These are phyloP conservation scores for Eudemis profundana DNA, from an alignment of 2,888 invertebrate genomes.

Conservation along the genomic window DNA sequence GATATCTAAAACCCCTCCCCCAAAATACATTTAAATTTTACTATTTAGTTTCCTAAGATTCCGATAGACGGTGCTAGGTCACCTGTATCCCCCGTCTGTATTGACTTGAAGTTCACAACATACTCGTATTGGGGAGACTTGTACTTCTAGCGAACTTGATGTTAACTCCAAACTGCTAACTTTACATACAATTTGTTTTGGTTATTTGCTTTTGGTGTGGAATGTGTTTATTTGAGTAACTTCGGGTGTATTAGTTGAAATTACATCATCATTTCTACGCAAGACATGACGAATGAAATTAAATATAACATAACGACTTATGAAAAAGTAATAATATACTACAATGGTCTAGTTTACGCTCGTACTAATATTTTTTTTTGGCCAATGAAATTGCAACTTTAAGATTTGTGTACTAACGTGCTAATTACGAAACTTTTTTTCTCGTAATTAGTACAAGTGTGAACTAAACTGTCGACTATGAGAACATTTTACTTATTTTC, in stretches of 20 bases:
- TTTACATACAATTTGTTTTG: constrained; percentile 37
- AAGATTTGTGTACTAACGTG: too few species aligned
- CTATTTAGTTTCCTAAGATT: not conserved
- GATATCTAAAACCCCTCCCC: too few species aligned
- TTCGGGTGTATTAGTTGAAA: constrained; percentile 9
- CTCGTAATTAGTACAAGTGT: constrained; percentile 4
- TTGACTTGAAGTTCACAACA: constrained; percentile 13
- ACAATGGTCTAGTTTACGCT: too few species aligned
- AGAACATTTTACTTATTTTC: not conserved
- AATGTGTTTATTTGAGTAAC: constrained; percentile 27
- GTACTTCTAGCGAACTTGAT: constrained; percentile 30
- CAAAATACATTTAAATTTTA: too few species aligned
- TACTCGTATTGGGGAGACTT: constrained; percentile 8
- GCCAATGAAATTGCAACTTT: too few species aligned
- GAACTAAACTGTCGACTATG: not conserved
- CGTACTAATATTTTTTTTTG: too few species aligned
- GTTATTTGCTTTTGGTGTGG: constrained; percentile 20
- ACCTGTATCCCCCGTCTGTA: constrained; percentile 6
- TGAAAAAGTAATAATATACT: too few species aligned
- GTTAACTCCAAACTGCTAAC: constrained; percentile 22
- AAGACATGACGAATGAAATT: too few species aligned
- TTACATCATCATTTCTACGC: constrained; percentile 16
- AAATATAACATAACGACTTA: too few species aligned
- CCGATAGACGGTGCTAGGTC: constrained; percentile 4
- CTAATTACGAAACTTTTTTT: too few species aligned